phyloP scores from a whole-genome alignment of 2,113 vertebrate species.

The Amblyopsis rosae region DNA sequence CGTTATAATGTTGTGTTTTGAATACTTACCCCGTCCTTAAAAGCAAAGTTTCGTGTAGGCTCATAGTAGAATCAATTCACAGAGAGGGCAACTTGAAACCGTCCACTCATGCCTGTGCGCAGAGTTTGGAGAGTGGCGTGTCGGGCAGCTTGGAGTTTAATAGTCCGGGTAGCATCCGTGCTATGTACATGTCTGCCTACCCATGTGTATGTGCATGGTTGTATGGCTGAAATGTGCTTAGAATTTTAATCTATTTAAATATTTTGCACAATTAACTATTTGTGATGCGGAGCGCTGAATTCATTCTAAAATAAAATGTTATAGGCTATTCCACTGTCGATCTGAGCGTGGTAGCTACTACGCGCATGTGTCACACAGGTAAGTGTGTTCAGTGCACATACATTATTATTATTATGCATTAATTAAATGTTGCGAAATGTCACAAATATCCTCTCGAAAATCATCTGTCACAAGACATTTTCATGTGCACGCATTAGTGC shows the following conservation, averaged over 20 bases:
- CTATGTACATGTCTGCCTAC: conserved; percentile 67
- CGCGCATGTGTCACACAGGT: not conserved
- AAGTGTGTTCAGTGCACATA: not conserved
- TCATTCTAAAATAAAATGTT: conserved; percentile 54
- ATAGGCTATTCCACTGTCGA: conserved; percentile 24
- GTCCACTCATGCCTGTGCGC: conserved; percentile 72
- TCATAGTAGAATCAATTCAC: conserved; percentile 89
- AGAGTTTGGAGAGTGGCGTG: conserved; percentile 76
- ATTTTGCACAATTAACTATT: conserved; percentile 1
- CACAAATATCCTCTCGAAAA: too few species aligned
- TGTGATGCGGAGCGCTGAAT: conserved; percentile 48
- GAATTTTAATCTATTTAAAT: not conserved
- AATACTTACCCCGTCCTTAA: conserved; percentile 44
- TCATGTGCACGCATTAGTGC: too few species aligned
- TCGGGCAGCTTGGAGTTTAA: conserved; percentile 79
- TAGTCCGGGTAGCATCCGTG: conserved; percentile 79
- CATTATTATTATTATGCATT: too few species aligned
- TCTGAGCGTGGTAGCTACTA: not conserved
- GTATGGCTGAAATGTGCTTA: conserved; percentile 38
- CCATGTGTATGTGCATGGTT: conserved; percentile 55
- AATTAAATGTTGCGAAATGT: too few species aligned
- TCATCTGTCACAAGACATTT: too few species aligned
- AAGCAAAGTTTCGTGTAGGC: conserved; percentile 67
- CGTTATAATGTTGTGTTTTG: not conserved
- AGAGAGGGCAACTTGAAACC: conserved; percentile 85